A percentile compares a stretch with the other conserved stretches of the same genome.
These are phyloP conservation scores for Deroplatys truncata DNA, from an alignment of 2,888 invertebrate species.

Conservation along the genomic window DNA sequence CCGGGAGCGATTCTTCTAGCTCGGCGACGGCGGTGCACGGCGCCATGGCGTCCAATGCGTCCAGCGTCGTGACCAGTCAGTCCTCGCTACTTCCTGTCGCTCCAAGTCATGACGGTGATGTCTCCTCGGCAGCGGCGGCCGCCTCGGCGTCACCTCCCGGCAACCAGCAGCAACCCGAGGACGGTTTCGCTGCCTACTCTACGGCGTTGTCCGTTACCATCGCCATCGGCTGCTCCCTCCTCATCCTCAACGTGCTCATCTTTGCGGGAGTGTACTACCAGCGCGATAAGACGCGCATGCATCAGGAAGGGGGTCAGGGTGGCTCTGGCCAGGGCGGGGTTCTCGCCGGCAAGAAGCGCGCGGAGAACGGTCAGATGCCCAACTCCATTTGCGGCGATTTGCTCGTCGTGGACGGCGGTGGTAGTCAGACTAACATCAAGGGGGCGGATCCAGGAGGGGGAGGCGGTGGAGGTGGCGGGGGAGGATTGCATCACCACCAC, in stretches of 20 bases:
- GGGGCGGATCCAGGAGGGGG: constrained; percentile 43
- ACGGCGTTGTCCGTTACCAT: constrained; percentile 90
- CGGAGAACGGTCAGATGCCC: constrained; percentile 83
- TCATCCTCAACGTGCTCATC: constrained; percentile 87
- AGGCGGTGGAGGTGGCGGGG: constrained; percentile 62
- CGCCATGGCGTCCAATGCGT: constrained; percentile 37
- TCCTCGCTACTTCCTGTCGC: constrained; percentile 32
- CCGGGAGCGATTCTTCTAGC: constrained; percentile 45
- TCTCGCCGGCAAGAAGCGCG: constrained; percentile 56
- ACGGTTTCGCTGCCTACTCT: constrained; percentile 85
- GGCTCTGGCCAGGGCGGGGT: constrained; percentile 46
- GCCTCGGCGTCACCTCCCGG: constrained; percentile 30
- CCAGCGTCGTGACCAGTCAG: constrained; percentile 32
- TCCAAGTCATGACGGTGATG: constrained; percentile 37
- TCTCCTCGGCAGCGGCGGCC: constrained; percentile 41
- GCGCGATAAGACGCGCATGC: constrained; percentile 73
- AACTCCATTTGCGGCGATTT: constrained; percentile 85
- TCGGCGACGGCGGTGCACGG: constrained; percentile 48
- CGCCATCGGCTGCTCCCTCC: constrained; percentile 87
- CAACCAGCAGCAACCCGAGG: constrained; percentile 49
- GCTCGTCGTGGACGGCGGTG: constrained; percentile 16
- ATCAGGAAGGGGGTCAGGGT: constrained; percentile 50
- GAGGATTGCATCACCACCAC: constrained; percentile 45
- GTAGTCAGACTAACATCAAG: constrained; percentile 43
- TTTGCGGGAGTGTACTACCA: constrained; percentile 95